Evolutionary conservation across 2,113 vertebrate genomes (phyloP), one percentile per base, ranked within the genome.

Genomic region (Triplophysa tibetana): DNA sequence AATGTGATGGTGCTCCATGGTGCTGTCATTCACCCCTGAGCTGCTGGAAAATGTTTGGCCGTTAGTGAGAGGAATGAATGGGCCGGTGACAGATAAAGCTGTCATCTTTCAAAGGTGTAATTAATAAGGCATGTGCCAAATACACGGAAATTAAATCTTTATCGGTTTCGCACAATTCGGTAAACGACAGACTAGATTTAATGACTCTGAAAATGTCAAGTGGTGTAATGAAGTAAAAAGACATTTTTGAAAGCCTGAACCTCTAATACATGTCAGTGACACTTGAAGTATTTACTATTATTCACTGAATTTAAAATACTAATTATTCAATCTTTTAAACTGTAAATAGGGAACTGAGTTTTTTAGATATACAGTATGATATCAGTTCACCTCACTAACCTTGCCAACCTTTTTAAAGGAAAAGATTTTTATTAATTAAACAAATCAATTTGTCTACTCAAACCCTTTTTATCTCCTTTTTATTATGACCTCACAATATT

Each of bases 1-100:
- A 80, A 73, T 68, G 67, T 74, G 66, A 79, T 73, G 62, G 78
- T 83, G 75, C 79, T 83, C 76, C 54, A 81, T 74, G 54, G n/a
- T 68, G 21, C 78, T 77, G 50, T 83, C 82, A 80, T 79, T 77
- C 78, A 69, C 74, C 67, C 10, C 21, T 67, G 52, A 74, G 66
- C 16, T 43, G 63, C 63, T 83, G 65, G 65, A 82, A 80, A 63
- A 33, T 38, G 26, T 70, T 43, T n/a, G 69, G n/a, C 3, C 19
- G 11, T 38, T 19, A 58, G 12, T 16, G 45, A 69, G 24, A 29
- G 48, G 48, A 70, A 70, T 70, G 0, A 6, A 52, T 29, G 43
- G 43, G 43, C 43, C 11, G 11, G 43, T 11, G 43, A 45, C 43
- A 45, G 43, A 45, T 45, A 45, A 45, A 12, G 10, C 43, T 45